phyloP scores from a whole-genome alignment of 2,797 vertebrate genomes.

The Eutrigla gurnardus region DNA sequence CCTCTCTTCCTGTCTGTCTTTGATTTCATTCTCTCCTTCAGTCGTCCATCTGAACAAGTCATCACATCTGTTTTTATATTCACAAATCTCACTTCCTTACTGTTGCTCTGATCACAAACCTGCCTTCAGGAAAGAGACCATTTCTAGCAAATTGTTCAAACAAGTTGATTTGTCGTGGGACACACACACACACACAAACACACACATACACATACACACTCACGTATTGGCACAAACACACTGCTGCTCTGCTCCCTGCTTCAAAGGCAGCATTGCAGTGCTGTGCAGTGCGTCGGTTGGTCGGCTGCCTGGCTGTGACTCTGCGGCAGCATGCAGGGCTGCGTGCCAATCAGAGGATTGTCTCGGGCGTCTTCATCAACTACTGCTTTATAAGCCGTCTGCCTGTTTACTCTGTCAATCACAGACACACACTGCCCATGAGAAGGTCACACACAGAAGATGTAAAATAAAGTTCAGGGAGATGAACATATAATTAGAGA shows the following conservation, averaged over 20 bases:
- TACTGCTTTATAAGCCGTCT: background rate
- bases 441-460: background rate
- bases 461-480: no score
- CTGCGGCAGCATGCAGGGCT: background rate
- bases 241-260: background rate
- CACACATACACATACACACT: background rate
- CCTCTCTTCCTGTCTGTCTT: slow-evolving; percentile 40
- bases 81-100: background rate
- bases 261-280: slow-evolving; percentile 2
- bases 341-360: background rate
- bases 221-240: background rate
- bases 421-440: slow-evolving; percentile 1
- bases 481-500: no score
- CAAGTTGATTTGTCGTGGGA: background rate
- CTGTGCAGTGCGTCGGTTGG: background rate
- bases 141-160: background rate
- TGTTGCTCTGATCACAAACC: background rate
- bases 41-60: slow-evolving; percentile 26
- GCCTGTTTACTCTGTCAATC: slow-evolving; percentile 3
- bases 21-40: slow-evolving; percentile 46
- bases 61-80: background rate
- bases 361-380: slow-evolving; percentile 14
- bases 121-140: background rate
- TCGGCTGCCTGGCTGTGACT: background rate
- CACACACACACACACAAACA: no score